Base-by-base conservation (phyloP, 1,140 invertebrate species). In the Megalopta genalis region DNA sequence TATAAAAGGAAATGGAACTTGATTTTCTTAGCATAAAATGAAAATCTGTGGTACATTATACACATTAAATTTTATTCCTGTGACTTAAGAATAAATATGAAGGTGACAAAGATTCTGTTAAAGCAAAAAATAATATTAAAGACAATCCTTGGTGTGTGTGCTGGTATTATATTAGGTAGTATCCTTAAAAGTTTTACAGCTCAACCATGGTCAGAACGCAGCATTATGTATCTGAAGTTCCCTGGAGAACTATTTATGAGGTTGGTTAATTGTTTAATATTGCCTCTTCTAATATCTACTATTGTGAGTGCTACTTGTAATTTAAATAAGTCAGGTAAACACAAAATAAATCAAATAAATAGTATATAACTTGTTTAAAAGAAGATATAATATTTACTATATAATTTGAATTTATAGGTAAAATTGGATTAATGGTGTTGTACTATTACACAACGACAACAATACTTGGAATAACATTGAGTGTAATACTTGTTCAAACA, bases 391-490 rank as follows among this genome's bases (percentile, higher is more conserved):
- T 46, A 2, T 14, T 18, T n/a, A 60, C 46, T 63, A 14, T 23
- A 37, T n/a, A 21, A 7, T n/a, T 75, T 1, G 27, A 25, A 52
- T 80, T 3, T 12, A 63, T 64, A 86, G 88, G 89, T 52, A 79
- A 69, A n/a, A 95, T 95, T 81, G 92, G 93, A 46, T 80, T 91
- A 7, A 88, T 94, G 52, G 95, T 95, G 23, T 88, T 96, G 8
- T 91, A 93, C 16, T 96, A 96, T 88, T 96, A 96, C 87, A 89
- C 95, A 79, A 91, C 92, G 7, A 96, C 96, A 14, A 96, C 96
- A 4, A 86, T 95, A 5, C 89, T 94, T 70, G 95, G 95, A 37
- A 95, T 95, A 49, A 90, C 93, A 77, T 88, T 95, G 57, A 94
- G 95, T 64, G 94, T 96, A 57, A 92, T 95, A 52, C 90, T 96